These are phyloP conservation scores for Candoia aspera DNA, from an alignment of 2,113 vertebrate species.

Conservation along the genomic window DNA sequence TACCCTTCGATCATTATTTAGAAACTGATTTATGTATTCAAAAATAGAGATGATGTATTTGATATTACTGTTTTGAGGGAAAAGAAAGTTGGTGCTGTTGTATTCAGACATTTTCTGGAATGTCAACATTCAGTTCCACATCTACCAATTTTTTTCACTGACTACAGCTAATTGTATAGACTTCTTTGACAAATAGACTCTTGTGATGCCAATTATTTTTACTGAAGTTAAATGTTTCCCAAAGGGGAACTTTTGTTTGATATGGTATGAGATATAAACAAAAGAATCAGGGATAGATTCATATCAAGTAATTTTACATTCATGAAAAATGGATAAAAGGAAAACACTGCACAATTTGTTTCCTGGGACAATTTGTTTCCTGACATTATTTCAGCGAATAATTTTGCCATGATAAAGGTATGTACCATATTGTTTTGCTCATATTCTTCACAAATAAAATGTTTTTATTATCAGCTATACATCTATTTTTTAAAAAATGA, in stretches of 20 bases:
- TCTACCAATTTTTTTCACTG: neutral
- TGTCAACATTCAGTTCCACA: neutral
- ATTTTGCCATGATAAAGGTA: neutral
- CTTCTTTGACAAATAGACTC: neutral
- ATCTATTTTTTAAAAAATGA: neutral
- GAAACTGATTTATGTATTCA: neutral
- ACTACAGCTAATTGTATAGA: neutral
- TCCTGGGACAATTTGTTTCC: neutral
- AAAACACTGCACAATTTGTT: neutral
- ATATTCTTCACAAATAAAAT: neutral
- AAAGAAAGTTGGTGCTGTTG: neutral
- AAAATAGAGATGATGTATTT: neutral
- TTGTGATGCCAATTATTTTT: neutral
- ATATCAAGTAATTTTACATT: neutral
- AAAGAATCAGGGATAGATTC: neutral
- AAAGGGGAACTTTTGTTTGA: neutral
- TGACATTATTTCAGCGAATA: neutral
- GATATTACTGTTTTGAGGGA: neutral
- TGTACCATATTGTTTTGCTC: neutral
- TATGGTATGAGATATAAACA: neutral
- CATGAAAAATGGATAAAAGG: neutral
- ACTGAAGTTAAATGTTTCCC: neutral
- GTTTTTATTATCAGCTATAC: neutral
- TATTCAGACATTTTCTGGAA: neutral
- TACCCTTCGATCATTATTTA: neutral